Percentiles rank a stretch among this genome's conserved stretches.
These are phyloP conservation scores for Phrynocephalus versicolor DNA, from an alignment of 2,113 vertebrate genomes.

Conservation along the genomic window DNA sequence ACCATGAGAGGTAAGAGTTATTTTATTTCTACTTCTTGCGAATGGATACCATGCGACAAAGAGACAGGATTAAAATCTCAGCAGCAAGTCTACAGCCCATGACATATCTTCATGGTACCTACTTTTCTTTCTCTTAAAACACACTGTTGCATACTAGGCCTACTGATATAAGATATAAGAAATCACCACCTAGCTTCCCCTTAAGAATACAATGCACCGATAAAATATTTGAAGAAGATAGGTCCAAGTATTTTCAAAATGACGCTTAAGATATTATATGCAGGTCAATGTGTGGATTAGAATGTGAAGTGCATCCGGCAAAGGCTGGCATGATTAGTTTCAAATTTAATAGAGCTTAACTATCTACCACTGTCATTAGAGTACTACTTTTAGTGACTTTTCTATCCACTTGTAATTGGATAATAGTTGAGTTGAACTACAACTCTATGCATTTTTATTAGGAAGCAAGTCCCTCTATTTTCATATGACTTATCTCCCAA, in stretches of 20 bases:
- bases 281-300: not conserved
- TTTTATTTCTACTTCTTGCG: not conserved
- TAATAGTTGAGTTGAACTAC: not conserved
- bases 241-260: not conserved
- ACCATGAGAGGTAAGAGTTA: constrained; percentile 80
- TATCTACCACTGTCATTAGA: constrained; percentile 27
- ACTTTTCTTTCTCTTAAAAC: not conserved
- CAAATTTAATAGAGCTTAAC: constrained; percentile 5
- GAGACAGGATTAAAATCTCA: not conserved
- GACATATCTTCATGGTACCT: constrained; percentile 16
- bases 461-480: not conserved
- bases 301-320: constrained; percentile 29
- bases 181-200: not conserved
- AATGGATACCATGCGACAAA: constrained; percentile 1
- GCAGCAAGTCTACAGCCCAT: not conserved
- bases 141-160: not conserved
- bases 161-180: constrained; percentile 39
- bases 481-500: not conserved
- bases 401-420: constrained; percentile 29
- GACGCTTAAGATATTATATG: constrained; percentile 8
- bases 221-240: not conserved
- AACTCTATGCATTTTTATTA: not conserved
- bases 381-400: not conserved
- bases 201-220: not conserved
- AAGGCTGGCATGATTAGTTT: not conserved